Evolutionary conservation across 2,797 vertebrate genomes (phyloP).

Genomic region (Chelidonichthys spinosus): DNA sequence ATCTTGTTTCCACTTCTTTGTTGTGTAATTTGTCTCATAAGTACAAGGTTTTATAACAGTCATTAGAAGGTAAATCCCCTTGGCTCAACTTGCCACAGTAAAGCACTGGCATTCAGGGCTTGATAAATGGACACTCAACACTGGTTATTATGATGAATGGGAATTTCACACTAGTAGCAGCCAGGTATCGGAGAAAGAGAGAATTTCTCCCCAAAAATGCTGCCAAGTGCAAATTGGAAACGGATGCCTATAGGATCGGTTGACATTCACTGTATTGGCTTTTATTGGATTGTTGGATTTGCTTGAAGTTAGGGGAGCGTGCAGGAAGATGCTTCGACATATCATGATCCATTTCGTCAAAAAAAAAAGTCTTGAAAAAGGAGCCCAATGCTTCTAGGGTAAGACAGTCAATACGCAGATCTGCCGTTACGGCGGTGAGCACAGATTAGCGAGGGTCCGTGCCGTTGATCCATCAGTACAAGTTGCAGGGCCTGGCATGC

Average conservation of each 20-base stretch:
- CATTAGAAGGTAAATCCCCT: slow-evolving; percentile 72
- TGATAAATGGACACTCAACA: slow-evolving; percentile 85
- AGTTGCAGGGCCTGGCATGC: slow-evolving; percentile 15
- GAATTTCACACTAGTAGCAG: slow-evolving; percentile 78
- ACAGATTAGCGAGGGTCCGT: slow-evolving; percentile 31
- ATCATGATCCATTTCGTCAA: slow-evolving; percentile 37
- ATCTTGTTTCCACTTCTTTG: slow-evolving; percentile 54
- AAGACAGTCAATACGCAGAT: slow-evolving; percentile 55
- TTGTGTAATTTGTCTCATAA: slow-evolving; percentile 73
- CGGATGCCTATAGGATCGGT: slow-evolving; percentile 62
- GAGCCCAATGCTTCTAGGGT: slow-evolving; percentile 31
- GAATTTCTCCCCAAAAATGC: slow-evolving; percentile 70
- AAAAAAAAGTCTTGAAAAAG: slow-evolving; percentile 45
- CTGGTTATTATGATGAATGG: slow-evolving; percentile 86
- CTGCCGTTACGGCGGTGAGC: slow-evolving; percentile 37
- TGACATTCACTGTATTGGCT: slow-evolving; percentile 70
- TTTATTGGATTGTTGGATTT: slow-evolving; percentile 63
- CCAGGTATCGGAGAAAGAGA: slow-evolving; percentile 56
- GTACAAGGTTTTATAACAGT: slow-evolving; percentile 63
- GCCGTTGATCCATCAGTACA: slow-evolving; percentile 32
- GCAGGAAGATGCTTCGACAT: slow-evolving; percentile 15
- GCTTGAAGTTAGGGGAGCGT: slow-evolving; percentile 47
- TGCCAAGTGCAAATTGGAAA: slow-evolving; percentile 76
- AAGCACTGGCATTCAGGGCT: slow-evolving; percentile 59
- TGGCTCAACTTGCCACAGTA: slow-evolving; percentile 62